Evolutionary conservation across 2,797 vertebrate species (phyloP).

Genomic region (Oryzias sinensis): DNA sequence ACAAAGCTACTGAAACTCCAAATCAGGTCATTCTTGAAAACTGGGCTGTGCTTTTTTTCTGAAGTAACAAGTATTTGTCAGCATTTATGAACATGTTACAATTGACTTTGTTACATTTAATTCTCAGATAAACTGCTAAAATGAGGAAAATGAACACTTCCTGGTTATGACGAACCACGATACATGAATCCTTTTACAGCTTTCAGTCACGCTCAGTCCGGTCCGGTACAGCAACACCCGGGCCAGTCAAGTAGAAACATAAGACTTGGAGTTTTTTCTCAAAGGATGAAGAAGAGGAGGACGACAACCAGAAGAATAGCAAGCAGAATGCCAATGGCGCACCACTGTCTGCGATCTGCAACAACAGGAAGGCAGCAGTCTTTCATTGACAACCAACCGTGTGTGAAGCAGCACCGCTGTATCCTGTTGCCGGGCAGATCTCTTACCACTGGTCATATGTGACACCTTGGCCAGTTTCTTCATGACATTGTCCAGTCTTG

Average conservation of each 20-base stretch:
- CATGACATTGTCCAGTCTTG: slow-evolving; percentile 94
- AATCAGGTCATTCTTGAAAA: too few relatives aligned
- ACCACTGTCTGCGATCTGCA: slow-evolving; percentile 97
- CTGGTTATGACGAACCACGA: too few relatives aligned
- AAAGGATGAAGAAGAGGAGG: slow-evolving; percentile 89
- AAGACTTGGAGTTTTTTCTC: slow-evolving; percentile 56
- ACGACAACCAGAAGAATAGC: slow-evolving; percentile 88
- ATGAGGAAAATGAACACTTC: too few relatives aligned
- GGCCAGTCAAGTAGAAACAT: background rate
- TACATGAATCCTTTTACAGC: too few relatives aligned
- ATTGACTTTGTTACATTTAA: too few relatives aligned
- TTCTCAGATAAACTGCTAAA: too few relatives aligned
- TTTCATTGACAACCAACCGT: too few relatives aligned
- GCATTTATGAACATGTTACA: too few relatives aligned
- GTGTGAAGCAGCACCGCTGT: too few relatives aligned
- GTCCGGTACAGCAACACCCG: background rate
- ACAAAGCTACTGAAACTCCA: too few relatives aligned
- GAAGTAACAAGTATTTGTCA: too few relatives aligned
- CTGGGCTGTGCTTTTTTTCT: too few relatives aligned
- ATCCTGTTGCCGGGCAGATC: slow-evolving; percentile 52
- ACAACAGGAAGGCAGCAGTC: slow-evolving; percentile 8
- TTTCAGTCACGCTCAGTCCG: background rate
- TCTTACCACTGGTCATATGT: slow-evolving; percentile 99
- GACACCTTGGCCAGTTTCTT: slow-evolving; percentile 98
- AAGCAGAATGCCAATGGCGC: slow-evolving; percentile 89